phyloP scores from a whole-genome alignment of 1,140 invertebrate species.

The Cotesia chilonis region DNA sequence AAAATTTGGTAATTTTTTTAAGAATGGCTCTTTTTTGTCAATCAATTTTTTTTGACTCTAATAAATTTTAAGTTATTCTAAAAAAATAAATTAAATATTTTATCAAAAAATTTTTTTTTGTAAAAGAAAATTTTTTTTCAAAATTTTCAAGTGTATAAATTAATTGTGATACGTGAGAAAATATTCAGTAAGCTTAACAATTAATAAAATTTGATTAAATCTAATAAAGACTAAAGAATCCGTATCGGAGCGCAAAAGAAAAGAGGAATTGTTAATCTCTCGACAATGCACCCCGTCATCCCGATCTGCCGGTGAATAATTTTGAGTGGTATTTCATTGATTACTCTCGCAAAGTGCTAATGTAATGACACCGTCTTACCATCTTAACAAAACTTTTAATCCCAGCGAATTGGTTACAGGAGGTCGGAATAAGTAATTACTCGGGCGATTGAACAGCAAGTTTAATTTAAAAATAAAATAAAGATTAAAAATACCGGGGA shows the following conservation, averaged over 20 bases:
- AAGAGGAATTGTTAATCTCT: conserved; percentile 13
- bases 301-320: background rate
- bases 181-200: too few relatives aligned
- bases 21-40: too few relatives aligned
- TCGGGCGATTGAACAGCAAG: conserved; percentile 5
- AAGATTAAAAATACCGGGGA: background rate
- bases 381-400: conserved; percentile 9
- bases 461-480: background rate
- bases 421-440: conserved; percentile 18
- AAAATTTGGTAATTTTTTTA: too few relatives aligned
- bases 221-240: background rate
- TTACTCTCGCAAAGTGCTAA: background rate
- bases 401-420: background rate
- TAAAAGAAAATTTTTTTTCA: too few relatives aligned
- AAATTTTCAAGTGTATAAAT: too few relatives aligned
- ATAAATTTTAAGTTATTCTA: too few relatives aligned
- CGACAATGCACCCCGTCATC: conserved; percentile 1
- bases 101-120: too few relatives aligned
- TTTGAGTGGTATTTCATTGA: conserved; percentile 9
- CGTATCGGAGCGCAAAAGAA: conserved; percentile 35
- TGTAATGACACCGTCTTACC: conserved; percentile 6
- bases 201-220: too few relatives aligned
- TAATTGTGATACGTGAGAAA: too few relatives aligned
- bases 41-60: too few relatives aligned
- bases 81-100: too few relatives aligned